These are phyloP conservation scores for Crotalus viridis DNA, from an alignment of 2,113 vertebrate genomes.

Conservation along the genomic window DNA sequence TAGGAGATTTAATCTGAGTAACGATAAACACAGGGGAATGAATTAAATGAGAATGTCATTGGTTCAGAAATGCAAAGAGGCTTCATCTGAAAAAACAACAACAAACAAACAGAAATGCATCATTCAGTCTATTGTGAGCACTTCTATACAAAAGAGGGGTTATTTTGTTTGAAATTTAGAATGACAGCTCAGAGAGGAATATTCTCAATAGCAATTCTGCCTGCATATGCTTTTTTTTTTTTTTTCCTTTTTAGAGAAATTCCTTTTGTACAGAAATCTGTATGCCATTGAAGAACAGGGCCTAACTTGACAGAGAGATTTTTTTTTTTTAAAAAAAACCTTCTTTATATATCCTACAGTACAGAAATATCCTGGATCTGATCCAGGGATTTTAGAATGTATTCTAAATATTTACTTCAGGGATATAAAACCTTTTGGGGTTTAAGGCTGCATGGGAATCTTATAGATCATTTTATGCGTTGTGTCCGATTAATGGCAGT, in stretches of 20 bases:
- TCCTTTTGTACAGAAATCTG: not conserved
- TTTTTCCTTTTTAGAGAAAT: not conserved
- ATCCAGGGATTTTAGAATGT: not conserved
- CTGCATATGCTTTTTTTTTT: not conserved
- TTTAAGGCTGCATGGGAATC: not conserved
- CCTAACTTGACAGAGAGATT: not conserved
- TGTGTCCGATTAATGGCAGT: not conserved
- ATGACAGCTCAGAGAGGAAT: constrained; percentile 30
- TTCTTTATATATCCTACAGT: not conserved
- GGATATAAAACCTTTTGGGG: not conserved
- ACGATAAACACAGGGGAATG: not conserved
- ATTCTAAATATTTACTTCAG: not conserved
- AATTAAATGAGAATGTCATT: constrained; percentile 11
- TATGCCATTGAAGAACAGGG: not conserved
- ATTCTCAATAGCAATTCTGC: constrained; percentile 37
- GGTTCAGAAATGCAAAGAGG: constrained; percentile 17
- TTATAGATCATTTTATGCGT: not conserved
- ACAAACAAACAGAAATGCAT: not conserved
- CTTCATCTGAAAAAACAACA: not conserved
- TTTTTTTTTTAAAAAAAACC: not conserved
- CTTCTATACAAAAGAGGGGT: constrained; percentile 22
- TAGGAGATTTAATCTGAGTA: constrained; percentile 17
- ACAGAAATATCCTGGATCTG: not conserved
- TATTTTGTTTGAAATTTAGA: constrained; percentile 36
- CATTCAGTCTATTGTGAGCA: not conserved